These are phyloP conservation scores for Mormyrops boulengeri DNA, from an alignment of 2,797 vertebrate species.

Conservation along the genomic window DNA sequence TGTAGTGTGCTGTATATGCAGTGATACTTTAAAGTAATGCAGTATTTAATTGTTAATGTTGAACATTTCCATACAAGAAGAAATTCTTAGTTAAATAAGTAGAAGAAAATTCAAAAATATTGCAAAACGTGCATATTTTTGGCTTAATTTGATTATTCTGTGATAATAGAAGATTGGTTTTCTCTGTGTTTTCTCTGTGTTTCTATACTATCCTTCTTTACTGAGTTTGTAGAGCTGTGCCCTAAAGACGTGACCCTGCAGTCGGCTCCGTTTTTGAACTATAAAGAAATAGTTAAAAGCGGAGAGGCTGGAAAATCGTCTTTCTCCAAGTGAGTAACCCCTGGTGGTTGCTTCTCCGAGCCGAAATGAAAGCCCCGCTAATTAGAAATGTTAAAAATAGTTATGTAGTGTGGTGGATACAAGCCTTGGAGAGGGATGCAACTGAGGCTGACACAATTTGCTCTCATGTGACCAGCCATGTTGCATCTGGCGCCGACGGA, in stretches of 20 bases:
- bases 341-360: slow-evolving; percentile 47
- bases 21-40: background rate
- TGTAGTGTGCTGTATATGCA: background rate
- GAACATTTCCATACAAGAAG: background rate
- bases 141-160: background rate
- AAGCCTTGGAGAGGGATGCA: background rate
- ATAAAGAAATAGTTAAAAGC: slow-evolving; percentile 15
- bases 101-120: background rate
- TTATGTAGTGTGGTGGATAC: slow-evolving; percentile 31
- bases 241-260: background rate
- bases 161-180: background rate
- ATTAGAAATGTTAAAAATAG: slow-evolving; percentile 62
- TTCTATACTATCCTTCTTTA: background rate
- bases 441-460: slow-evolving; percentile 43
- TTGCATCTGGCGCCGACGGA: background rate
- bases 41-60: background rate
- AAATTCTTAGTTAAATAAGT: background rate
- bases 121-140: background rate
- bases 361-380: slow-evolving; percentile 51
- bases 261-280: background rate
- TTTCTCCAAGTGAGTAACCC: slow-evolving; percentile 45
- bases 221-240: background rate
- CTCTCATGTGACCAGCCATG: slow-evolving; percentile 10
- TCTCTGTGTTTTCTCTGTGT: slow-evolving; percentile 11
- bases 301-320: slow-evolving; percentile 13